phyloP scores from a whole-genome alignment of 2,797 vertebrate genomes.

The Phalloptychus januarius region DNA sequence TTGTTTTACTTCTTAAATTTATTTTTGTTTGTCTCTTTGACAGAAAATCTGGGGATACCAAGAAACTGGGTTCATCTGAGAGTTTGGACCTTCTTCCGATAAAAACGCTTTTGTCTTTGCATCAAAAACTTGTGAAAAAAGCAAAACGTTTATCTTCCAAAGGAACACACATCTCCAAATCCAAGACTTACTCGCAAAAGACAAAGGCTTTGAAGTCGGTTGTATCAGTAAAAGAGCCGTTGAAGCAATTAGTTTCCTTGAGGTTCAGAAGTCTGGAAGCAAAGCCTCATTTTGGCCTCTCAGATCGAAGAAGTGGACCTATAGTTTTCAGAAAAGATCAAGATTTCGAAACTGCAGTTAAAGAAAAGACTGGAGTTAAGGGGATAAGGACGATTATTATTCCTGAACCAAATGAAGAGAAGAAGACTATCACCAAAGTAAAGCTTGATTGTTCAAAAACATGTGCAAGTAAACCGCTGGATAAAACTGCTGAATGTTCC shows the following conservation, averaged over 20 bases:
- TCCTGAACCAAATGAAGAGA: neutral
- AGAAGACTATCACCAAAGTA: neutral
- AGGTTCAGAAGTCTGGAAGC: neutral
- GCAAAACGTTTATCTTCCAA: slow-evolving; percentile 21
- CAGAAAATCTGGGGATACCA: slow-evolving; percentile 25
- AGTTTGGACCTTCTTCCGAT: neutral
- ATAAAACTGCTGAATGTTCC: neutral
- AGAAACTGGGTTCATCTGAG: neutral
- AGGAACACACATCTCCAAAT: slow-evolving; percentile 8
- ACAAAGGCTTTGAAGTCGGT: neutral
- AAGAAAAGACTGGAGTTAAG: neutral
- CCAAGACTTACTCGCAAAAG: neutral
- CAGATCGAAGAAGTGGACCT: neutral
- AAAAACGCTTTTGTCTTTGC: neutral
- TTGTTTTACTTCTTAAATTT: neutral
- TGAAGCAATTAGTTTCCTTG: neutral
- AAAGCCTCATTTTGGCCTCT: neutral
- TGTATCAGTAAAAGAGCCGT: neutral
- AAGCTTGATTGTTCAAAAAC: slow-evolving; percentile 1
- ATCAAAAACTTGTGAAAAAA: neutral
- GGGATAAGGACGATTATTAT: neutral
- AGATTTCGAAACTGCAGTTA: neutral
- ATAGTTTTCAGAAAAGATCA: neutral
- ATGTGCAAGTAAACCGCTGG: neutral
- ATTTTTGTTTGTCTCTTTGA: slow-evolving; percentile 1